A percentile compares a stretch with the other conserved stretches of the same genome.
Evolutionary conservation across 2,113 vertebrate species (phyloP).

Genomic region (Chinchilla lanigera): DNA sequence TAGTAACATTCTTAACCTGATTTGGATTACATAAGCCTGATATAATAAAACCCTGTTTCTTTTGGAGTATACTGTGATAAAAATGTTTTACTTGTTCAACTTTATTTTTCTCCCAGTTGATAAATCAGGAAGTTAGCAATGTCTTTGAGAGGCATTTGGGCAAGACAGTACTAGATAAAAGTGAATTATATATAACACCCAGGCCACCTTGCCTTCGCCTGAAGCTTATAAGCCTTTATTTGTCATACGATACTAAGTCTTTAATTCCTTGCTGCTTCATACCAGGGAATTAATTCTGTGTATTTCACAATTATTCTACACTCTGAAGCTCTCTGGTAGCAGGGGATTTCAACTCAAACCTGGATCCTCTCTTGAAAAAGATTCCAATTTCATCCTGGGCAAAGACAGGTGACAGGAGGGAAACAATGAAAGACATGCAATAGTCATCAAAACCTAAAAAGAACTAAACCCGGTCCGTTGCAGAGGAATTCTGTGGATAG

Average conservation of each 20-base stretch:
- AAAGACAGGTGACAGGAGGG: neutral
- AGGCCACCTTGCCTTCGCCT: neutral
- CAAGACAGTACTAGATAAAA: neutral
- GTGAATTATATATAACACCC: neutral
- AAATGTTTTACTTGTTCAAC: slow-evolving; percentile 15
- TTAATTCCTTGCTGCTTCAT: neutral
- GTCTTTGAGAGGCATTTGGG: neutral
- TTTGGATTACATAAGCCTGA: neutral
- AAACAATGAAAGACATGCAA: neutral
- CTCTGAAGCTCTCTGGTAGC: neutral
- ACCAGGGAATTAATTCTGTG: neutral
- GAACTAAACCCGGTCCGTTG: neutral
- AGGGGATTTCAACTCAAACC: neutral
- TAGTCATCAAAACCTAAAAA: neutral
- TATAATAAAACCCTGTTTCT: slow-evolving; percentile 2
- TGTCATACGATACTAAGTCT: neutral
- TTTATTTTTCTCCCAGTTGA: neutral
- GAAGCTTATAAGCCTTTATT: neutral
- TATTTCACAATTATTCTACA: neutral
- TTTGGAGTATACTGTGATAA: neutral
- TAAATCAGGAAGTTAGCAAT: neutral
- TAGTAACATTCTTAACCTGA: neutral
- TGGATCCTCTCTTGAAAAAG: neutral
- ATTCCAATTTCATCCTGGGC: neutral
- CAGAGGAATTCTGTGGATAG: neutral